Conservation (phyloP, 2,113 vertebrate species). For the Hypocryptadius cinnamomeus region DNA sequence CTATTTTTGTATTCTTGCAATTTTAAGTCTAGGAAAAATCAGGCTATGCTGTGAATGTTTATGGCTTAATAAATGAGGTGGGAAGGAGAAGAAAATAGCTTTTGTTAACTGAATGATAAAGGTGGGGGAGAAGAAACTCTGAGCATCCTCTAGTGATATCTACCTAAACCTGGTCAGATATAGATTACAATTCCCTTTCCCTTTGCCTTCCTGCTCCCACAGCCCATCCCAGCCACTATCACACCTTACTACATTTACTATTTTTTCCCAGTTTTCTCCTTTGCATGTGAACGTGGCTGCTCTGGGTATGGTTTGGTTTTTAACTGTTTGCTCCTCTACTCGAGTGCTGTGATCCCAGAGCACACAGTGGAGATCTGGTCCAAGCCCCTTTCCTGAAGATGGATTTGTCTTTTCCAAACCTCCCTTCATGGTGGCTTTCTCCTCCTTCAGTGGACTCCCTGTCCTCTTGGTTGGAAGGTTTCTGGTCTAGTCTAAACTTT, state of each 20-base stretch:
- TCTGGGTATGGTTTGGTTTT: background rate
- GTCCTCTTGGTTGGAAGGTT: background rate
- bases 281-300: background rate
- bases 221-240: background rate
- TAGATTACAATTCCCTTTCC: background rate
- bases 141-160: background rate
- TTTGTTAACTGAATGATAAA: background rate
- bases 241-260: background rate
- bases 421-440: background rate
- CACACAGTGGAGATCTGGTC: background rate
- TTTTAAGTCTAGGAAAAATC: background rate
- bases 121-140: background rate
- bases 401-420: background rate
- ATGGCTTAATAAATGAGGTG: background rate
- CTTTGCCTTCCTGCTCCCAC: background rate
- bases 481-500: background rate
- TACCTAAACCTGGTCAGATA: background rate
- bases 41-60: background rate
- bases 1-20: background rate
- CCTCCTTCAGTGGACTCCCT: background rate
- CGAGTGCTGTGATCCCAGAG: background rate
- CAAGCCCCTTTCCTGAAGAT: background rate
- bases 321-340: background rate
- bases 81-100: background rate
- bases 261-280: background rate